Evolutionary conservation across 2,113 vertebrate genomes (phyloP), one percentile per base, ranked within the genome.

Genomic region (Tichodroma muraria): DNA sequence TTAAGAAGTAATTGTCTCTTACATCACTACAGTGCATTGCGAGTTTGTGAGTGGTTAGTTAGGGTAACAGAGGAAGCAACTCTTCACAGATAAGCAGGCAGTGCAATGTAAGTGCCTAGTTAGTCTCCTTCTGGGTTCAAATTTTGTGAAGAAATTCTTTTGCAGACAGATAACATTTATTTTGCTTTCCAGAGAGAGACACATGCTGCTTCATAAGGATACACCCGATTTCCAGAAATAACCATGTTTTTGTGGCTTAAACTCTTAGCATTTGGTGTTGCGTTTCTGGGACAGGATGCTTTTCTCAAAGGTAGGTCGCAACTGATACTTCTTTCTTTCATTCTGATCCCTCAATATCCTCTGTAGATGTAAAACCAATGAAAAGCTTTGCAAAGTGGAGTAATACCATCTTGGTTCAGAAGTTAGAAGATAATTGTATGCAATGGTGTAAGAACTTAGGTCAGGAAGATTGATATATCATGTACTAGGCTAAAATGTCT

Each of bases 31-130:
- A 94, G 82, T 94, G 81, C 94, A 96, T 60, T 89, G 96, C 63
- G 78, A 96, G 95, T 96, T 97, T 84, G 96, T 24, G 5, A 98
- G 97, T 97, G 97, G 98, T 98, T 97, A 96, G 96, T 85, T 97
- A 96, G 96, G 94, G 97, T 97, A 95, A 91, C 97, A 97, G 98
- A 98, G 98, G 98, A 98, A 99, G 97, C 97, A 96, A 92, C 95
- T 95, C 93, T 86, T 85, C 75, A 90, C 96, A 93, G 98, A 98
- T 98, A 98, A 98, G 97, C 96, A 95, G 77, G 45, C 96, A 94
- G 97, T 77, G 96, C 96, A 95, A 94, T 95, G 96, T 97, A 98
- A 63, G 97, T 91, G 45, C 91, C 70, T 70, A 77, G 47, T 94
- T 96, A 87, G 82, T 95, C 93, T 90, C 79, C 82, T 90, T 92